These are phyloP conservation scores for Onthophagus sagittarius DNA, from an alignment of 2,888 invertebrate species.

Conservation along the genomic window DNA sequence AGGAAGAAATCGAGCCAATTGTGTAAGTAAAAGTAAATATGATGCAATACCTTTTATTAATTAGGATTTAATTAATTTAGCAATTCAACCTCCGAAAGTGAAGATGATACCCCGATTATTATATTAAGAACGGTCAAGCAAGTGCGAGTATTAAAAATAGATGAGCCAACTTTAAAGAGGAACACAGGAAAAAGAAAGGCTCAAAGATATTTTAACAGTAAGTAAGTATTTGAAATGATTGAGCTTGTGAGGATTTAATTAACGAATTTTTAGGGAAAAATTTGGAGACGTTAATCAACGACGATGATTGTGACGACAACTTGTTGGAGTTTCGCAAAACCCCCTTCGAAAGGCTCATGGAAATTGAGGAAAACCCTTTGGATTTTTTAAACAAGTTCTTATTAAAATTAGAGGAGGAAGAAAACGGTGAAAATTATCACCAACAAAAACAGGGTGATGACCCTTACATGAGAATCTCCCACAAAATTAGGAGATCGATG, in stretches of 20 bases:
- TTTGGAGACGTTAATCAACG: slow-evolving; percentile 13
- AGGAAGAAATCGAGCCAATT: neutral
- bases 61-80: neutral
- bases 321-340: slow-evolving; percentile 11
- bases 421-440: neutral
- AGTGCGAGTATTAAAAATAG: neutral
- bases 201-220: slow-evolving; percentile 13
- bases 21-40: neutral
- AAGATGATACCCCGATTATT: slow-evolving; percentile 1
- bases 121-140: neutral
- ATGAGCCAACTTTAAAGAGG: slow-evolving; percentile 1
- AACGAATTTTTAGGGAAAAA: neutral
- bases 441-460: neutral
- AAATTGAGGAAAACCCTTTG: slow-evolving; percentile 28
- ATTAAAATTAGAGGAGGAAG: slow-evolving; percentile 36
- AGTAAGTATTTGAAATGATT: neutral
- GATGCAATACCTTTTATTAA: neutral
- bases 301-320: slow-evolving; percentile 3
- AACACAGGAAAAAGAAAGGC: slow-evolving; percentile 14
- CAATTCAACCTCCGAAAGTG: neutral
- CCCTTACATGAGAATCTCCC: slow-evolving; percentile 8
- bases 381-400: slow-evolving; percentile 37
- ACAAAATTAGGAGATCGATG: slow-evolving; percentile 12
- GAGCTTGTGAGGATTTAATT: neutral
- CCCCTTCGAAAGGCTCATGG: slow-evolving; percentile 12